Percentiles rank a stretch among this genome's conserved stretches.
Conservation (phyloP, 2,113 vertebrate genomes). For the Todiramphus chloris region DNA sequence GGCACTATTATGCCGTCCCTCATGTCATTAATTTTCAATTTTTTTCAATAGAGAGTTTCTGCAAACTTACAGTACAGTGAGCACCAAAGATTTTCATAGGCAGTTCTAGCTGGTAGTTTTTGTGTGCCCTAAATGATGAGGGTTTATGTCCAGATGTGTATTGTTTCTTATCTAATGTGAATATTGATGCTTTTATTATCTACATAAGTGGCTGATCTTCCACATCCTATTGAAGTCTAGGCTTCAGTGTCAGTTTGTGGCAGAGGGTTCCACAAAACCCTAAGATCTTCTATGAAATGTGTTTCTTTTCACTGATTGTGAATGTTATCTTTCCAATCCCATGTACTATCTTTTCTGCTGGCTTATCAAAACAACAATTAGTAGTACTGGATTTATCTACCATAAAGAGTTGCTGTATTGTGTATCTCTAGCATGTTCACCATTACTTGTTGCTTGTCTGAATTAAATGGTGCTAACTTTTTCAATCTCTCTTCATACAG, state of each 20-base stretch:
- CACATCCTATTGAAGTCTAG: neutral
- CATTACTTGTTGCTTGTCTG: neutral
- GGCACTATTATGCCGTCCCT: neutral
- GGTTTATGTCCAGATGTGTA: neutral
- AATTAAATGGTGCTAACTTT: conserved; percentile 34
- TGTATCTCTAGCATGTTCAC: neutral
- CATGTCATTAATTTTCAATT: neutral
- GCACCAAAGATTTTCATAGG: neutral
- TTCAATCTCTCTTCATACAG: conserved; percentile 64
- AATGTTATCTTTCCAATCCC: neutral
- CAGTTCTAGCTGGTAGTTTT: neutral
- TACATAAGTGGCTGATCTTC: neutral
- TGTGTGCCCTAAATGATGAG: neutral
- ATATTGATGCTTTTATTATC: neutral
- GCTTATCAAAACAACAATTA: neutral
- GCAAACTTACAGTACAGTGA: neutral
- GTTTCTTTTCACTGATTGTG: neutral
- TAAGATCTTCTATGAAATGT: neutral
- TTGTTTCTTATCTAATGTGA: neutral
- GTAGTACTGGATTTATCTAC: neutral
- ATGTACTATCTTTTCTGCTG: neutral
- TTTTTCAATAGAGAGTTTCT: neutral
- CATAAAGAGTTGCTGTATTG: too few relatives aligned
- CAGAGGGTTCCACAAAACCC: neutral
- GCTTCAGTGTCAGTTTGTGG: neutral